A percentile compares a stretch with the other conserved stretches of the same genome.
These are phyloP conservation scores for Habrosyne pyritoides DNA, from an alignment of 2,888 invertebrate species.

Conservation along the genomic window DNA sequence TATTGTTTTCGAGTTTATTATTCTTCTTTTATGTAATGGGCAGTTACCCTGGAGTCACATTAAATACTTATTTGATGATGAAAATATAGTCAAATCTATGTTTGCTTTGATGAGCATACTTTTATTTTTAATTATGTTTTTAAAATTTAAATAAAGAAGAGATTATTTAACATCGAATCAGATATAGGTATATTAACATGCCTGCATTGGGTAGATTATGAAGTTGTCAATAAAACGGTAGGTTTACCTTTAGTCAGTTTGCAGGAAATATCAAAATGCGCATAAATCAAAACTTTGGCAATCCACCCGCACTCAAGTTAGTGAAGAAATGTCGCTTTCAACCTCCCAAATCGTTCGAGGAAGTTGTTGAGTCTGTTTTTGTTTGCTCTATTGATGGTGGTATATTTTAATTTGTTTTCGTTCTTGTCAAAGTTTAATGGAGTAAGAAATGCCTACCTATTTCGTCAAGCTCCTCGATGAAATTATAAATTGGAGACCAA, in stretches of 20 bases:
- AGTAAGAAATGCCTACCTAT: background rate
- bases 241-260: constrained; percentile 48
- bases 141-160: too few relatives aligned
- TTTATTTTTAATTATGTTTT: too few relatives aligned
- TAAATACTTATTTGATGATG: too few relatives aligned
- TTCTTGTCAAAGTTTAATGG: constrained; percentile 7
- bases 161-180: too few relatives aligned
- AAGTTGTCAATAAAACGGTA: constrained; percentile 48
- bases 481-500: too few relatives aligned
- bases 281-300: constrained; percentile 70
- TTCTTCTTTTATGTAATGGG: background rate
- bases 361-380: constrained; percentile 47
- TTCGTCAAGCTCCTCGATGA: background rate
- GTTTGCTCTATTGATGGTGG: constrained; percentile 41
- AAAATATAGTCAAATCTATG: too few relatives aligned
- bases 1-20: background rate
- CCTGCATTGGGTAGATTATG: constrained; percentile 42
- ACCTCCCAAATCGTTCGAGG: constrained; percentile 45
- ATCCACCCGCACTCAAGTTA: constrained; percentile 39
- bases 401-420: constrained; percentile 30
- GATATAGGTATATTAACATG: background rate
- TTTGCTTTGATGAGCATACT: too few relatives aligned
- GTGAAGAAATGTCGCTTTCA: constrained; percentile 52
- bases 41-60: too few relatives aligned
- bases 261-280: constrained; percentile 60